Base-by-base conservation (phyloP, 2,797 vertebrate genomes). In the Eutrigla gurnardus region DNA sequence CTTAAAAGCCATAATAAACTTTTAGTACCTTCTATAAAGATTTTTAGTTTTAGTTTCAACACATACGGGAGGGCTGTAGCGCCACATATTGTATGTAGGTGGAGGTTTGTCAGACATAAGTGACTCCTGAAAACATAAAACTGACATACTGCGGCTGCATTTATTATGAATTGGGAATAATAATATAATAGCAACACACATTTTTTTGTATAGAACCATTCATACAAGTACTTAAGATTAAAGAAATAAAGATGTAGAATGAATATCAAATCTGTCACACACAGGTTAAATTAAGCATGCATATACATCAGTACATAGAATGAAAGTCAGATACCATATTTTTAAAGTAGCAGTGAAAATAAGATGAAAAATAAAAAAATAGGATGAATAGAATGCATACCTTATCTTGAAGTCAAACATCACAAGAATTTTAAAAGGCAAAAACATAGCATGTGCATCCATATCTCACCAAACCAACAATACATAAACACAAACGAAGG, bases 1-100 rank as follows among this genome's bases (percentile, higher is more conserved):
- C 76, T 85, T 55, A 80, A 59, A 76, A 83, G 64, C 58, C 58
- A 55, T 62, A 64, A 62, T 67, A 69, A 84, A 58, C 57, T 66
- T 80, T 75, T 68, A 70, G 46, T 36, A 58, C 43, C 54, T 49
- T 49, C 65, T 54, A 52, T 64, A 65, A 72, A 75, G 68, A 57
- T 69, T 74, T 70, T 59, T 46, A 49, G 61, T 61, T 54, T 64
- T 72, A 73, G 68, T 78, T 65, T 45, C 43, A 46, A 72, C 13
- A 2, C n/a, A 18, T 43, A 65, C 52, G 35, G 37, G 37, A 59
- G 59, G 33, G 49, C 43, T 1, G 45, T 0, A 18, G 59, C 47
- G 40, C n/a, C 55, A 47, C 67, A 55, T 32, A 53, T 18, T 45
- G 57, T n/a, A 39, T 46, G 53, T 25, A 69, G 46, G 47, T 36